phyloP scores from a whole-genome alignment of 2,113 vertebrate species.

The Aldabrachelys gigantea region DNA sequence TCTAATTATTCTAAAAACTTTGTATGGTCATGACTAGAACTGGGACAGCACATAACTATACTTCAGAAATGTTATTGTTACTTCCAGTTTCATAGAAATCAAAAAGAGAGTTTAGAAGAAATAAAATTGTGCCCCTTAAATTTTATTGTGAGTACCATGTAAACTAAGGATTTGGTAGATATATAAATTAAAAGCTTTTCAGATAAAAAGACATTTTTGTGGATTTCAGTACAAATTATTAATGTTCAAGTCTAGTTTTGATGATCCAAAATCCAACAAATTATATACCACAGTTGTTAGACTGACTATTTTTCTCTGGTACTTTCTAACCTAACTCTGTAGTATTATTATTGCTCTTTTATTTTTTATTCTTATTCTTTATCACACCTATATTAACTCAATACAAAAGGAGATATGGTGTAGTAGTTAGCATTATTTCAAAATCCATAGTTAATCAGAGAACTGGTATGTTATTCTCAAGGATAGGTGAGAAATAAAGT shows the following conservation, averaged over 20 bases:
- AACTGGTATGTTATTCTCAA: not conserved
- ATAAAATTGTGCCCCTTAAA: rapidly evolving
- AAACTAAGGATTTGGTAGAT: not conserved
- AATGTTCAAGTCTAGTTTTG: not conserved
- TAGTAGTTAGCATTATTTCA: not conserved
- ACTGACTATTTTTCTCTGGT: not conserved
- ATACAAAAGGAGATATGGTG: not conserved
- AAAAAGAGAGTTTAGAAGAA: not conserved
- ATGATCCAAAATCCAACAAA: not conserved
- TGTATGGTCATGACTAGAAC: not conserved
- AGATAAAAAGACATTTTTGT: not conserved
- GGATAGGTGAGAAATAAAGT: not conserved
- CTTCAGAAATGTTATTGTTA: not conserved
- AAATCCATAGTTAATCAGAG: not conserved
- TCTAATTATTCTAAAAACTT: not conserved
- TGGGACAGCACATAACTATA: not conserved
- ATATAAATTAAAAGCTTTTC: not conserved
- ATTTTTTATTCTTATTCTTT: not conserved
- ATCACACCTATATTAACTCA: not conserved
- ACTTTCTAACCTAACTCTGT: not conserved
- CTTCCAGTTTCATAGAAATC: not conserved
- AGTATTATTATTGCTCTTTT: not conserved
- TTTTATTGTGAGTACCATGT: not conserved
- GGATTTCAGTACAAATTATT: not conserved
- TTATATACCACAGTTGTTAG: no score